These are phyloP conservation scores for Willowsia nigromaculata DNA, from an alignment of 2,888 invertebrate species.

Conservation along the genomic window DNA sequence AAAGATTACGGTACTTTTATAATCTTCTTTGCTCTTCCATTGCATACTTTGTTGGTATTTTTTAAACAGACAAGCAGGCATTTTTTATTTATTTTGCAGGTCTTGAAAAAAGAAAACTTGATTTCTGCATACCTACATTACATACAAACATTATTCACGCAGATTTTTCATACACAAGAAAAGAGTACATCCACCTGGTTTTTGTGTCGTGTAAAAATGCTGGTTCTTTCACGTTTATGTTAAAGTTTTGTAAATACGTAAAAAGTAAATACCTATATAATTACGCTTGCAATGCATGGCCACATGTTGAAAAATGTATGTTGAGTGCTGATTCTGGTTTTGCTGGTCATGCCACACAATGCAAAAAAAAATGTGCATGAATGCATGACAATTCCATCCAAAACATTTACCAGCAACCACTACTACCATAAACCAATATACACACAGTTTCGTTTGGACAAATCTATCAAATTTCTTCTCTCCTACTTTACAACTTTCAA, in stretches of 20 bases:
- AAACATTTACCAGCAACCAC: conserved; percentile 15
- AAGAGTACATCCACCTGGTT: conserved; percentile 70
- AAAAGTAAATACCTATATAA: conserved; percentile 34
- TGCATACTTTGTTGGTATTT: not conserved
- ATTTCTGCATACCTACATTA: conserved; percentile 61
- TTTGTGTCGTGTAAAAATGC: conserved; percentile 34
- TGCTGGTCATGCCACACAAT: conserved; percentile 65
- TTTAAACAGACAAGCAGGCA: conserved; percentile 32
- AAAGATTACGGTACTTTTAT: conserved; percentile 68
- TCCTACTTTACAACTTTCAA: conserved; percentile 35
- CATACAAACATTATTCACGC: conserved; percentile 66
- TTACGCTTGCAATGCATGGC: conserved; percentile 37
- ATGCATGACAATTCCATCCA: conserved; percentile 60
- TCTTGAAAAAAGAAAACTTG: conserved; percentile 61
- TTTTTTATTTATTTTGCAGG: conserved; percentile 16
- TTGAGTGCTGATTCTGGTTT: conserved; percentile 69
- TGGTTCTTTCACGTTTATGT: conserved; percentile 14
- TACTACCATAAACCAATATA: not conserved
- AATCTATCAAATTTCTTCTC: conserved; percentile 43
- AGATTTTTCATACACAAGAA: conserved; percentile 54
- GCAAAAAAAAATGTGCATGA: conserved; percentile 54
- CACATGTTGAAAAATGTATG: conserved; percentile 50
- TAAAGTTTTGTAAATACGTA: not conserved
- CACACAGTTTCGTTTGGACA: conserved; percentile 57
- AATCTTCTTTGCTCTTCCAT: conserved; percentile 56